Percentiles rank a stretch among this genome's conserved stretches.
Conservation (phyloP, 2,797 vertebrate genomes). For the Brotula barbata region DNA sequence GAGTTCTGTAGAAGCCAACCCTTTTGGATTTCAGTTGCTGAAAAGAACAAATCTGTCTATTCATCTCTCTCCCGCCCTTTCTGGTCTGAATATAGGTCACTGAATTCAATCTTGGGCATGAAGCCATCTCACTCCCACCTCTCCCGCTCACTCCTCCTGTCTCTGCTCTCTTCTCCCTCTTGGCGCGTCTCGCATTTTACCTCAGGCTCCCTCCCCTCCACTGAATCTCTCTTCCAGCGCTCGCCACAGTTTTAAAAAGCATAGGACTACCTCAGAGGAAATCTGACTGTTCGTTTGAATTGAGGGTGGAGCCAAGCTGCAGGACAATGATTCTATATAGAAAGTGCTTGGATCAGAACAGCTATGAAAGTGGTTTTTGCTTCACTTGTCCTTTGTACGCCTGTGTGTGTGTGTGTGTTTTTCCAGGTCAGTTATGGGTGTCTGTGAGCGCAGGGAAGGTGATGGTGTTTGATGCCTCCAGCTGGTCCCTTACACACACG, state of each 20-base stretch:
- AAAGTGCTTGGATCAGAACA: conserved; percentile 17
- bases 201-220: not conserved
- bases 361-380: not conserved
- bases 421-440: conserved; percentile 86
- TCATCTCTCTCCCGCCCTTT: conserved; percentile 37
- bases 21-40: conserved; percentile 27
- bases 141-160: not conserved
- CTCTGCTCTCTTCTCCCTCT: conserved; percentile 6
- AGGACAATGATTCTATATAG: conserved; percentile 2
- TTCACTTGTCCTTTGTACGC: not conserved
- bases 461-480: conserved; percentile 92
- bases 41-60: conserved; percentile 58
- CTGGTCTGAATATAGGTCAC: conserved; percentile 72
- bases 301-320: conserved; percentile 43
- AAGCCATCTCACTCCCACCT: conserved; percentile 39
- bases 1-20: conserved; percentile 9
- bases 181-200: conserved; percentile 2
- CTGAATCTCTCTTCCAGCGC: not conserved
- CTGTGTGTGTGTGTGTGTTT: conserved; percentile 32
- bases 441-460: conserved; percentile 87
- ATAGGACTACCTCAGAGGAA: conserved; percentile 25
- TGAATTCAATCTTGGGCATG: conserved; percentile 62
- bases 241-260: conserved; percentile 28
- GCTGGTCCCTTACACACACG: conserved; percentile 92
- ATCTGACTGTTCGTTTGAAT: conserved; percentile 47